Conservation (phyloP, 2,113 vertebrate species). For the Dicerorhinus sumatrensis region DNA sequence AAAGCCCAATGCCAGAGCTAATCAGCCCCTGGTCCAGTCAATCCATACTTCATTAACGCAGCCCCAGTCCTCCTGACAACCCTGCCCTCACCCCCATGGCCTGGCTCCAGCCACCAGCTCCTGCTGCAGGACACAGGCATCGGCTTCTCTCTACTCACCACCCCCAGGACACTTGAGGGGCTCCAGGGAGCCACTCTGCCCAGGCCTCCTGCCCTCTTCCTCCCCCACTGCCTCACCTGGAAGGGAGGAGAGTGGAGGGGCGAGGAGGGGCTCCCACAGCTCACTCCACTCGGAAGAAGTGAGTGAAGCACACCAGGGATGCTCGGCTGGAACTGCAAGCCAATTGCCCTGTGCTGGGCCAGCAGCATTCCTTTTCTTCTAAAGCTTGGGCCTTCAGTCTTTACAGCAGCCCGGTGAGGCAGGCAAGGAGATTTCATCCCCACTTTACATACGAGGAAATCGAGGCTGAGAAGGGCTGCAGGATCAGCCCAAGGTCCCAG, state of each 20-base stretch:
- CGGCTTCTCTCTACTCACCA: neutral
- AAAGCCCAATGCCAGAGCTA: slow-evolving; percentile 69
- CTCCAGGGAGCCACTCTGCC: neutral
- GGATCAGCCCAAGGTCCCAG: neutral
- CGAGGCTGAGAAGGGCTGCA: neutral
- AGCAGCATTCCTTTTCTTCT: neutral
- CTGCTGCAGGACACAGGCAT: neutral
- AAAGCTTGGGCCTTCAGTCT: too few species aligned
- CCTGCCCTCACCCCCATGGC: neutral
- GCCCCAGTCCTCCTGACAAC: slow-evolving; percentile 9
- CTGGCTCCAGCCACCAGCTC: neutral
- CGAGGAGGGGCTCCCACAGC: neutral
- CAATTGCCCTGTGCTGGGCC: neutral
- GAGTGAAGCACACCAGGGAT: neutral
- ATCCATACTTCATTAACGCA: slow-evolving; percentile 78
- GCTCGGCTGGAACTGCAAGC: neutral
- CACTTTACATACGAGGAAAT: neutral
- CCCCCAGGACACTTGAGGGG: neutral
- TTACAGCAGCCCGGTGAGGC: neutral
- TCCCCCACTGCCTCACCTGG: neutral
- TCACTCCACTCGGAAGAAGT: neutral
- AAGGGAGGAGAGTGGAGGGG: neutral
- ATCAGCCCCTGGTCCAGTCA: slow-evolving; percentile 76
- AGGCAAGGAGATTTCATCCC: neutral
- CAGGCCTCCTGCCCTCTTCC: neutral